Evolutionary conservation across 2,797 vertebrate species (phyloP), one percentile per base, ranked within the genome.

Genomic region (Sardinella longiceps): DNA sequence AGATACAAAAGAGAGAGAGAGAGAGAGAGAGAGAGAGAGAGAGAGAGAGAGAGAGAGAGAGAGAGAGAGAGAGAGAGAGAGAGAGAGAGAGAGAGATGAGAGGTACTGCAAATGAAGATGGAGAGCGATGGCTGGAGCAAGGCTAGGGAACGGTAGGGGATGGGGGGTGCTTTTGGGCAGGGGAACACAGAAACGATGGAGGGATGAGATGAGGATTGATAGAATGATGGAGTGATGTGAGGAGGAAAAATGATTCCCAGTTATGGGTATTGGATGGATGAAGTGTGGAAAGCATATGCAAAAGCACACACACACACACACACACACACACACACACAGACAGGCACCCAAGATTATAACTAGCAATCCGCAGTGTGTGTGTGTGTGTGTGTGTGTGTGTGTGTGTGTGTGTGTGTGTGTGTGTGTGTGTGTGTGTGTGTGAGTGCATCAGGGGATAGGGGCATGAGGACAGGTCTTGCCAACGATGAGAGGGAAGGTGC

Each of bases 61-160:
- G 60, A 14, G 30, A 39, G 45, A 63, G 45, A 37, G 51, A 77
- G 14, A 50, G 63, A 88, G 90, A 90, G 85, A 86, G 84, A 86
- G 86, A 3, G 82, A 84, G 87, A 81, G 60, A 46, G 6, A 81
- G 58, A 33, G 37, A 18, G 20, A 5, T 28, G 80, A 63, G 43
- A 80, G 33, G 53, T 58, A 58, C 20, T 20, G 53, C 20, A 58
- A 58, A 58, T 58, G 53, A 58, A 63, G 58, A 25, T 25, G 58
- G 58, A 60, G 23, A 60, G 58, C 20, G 81, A 88, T 84, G 86
- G 91, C 90, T 90, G 84, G 85, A 50, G 82, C 86, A 81, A 84
- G 20, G 18, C 33, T 3, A 15, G 30, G 33, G 53, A 10, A 25
- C 20, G 63, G 81, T n/a, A n/a, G 18, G 33, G 25, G 58, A 63